Evolutionary conservation across 2,888 invertebrate genomes (phyloP).

Genomic region (Lymantria monacha): DNA sequence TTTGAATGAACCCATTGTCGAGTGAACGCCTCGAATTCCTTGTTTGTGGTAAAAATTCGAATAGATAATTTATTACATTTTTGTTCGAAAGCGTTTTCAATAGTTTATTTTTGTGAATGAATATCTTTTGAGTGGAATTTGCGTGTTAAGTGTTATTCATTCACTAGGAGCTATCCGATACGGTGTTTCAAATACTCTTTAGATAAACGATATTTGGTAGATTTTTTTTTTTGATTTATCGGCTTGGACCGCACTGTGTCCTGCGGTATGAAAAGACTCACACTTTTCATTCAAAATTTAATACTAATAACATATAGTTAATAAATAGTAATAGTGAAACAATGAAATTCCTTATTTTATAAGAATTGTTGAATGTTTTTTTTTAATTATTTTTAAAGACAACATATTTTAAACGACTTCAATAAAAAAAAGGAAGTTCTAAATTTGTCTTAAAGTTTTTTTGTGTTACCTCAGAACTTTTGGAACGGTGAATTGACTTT

Average conservation of each 20-base stretch:
- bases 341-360: too few relatives aligned
- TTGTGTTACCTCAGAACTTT: too few relatives aligned
- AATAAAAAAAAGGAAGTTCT: too few relatives aligned
- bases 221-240: neutral
- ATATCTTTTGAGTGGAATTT: slow-evolving; percentile 27
- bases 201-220: slow-evolving; percentile 1
- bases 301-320: too few relatives aligned
- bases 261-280: neutral
- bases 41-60: slow-evolving; percentile 31
- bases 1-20: slow-evolving; percentile 35
- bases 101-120: slow-evolving; percentile 24
- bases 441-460: too few relatives aligned
- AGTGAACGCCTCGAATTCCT: slow-evolving; percentile 22
- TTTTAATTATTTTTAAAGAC: too few relatives aligned
- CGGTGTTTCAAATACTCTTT: slow-evolving; percentile 28
- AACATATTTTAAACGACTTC: too few relatives aligned
- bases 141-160: slow-evolving; percentile 33
- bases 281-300: too few relatives aligned
- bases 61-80: slow-evolving; percentile 32
- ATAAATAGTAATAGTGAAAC: too few relatives aligned
- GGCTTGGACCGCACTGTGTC: slow-evolving; percentile 9
- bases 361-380: too few relatives aligned
- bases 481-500: too few relatives aligned
- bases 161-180: slow-evolving; percentile 15
- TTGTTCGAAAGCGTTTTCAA: slow-evolving; percentile 2